These are phyloP conservation scores for Ophioninae sp. DNA, from an alignment of 2,888 invertebrate genomes.

Conservation along the genomic window DNA sequence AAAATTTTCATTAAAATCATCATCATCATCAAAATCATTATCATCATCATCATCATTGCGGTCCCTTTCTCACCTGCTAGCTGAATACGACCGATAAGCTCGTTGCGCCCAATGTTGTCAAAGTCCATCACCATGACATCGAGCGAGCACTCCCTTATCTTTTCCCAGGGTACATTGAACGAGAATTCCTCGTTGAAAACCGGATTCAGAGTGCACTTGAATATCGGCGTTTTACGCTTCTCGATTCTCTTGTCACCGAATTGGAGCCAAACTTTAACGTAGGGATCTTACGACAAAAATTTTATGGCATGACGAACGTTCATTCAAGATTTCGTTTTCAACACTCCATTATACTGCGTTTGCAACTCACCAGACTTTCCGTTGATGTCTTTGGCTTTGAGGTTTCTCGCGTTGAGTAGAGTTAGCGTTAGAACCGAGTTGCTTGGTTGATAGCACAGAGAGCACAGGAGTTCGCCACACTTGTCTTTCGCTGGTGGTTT, in stretches of 20 bases:
- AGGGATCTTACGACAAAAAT: slow-evolving; percentile 89
- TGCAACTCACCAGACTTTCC: slow-evolving; percentile 92
- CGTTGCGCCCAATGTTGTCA: slow-evolving; percentile 96
- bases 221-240: slow-evolving; percentile 97
- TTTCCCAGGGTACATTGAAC: slow-evolving; percentile 98
- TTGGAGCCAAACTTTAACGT: slow-evolving; percentile 98
- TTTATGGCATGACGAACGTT: background rate
- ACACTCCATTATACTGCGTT: background rate
- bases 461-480: slow-evolving; percentile 94
- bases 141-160: slow-evolving; percentile 95
- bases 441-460: slow-evolving; percentile 97
- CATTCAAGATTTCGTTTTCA: background rate
- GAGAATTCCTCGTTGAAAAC: slow-evolving; percentile 98
- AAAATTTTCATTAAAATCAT: too few species aligned
- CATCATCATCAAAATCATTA: background rate
- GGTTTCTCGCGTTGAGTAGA: slow-evolving; percentile 94
- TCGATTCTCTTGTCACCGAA: slow-evolving; percentile 97
- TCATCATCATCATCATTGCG: background rate
- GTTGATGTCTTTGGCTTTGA: slow-evolving; percentile 98
- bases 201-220: slow-evolving; percentile 96
- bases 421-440: slow-evolving; percentile 95
- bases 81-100: slow-evolving; percentile 95
- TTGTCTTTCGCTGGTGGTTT: slow-evolving; percentile 96
- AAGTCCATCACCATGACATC: slow-evolving; percentile 98
- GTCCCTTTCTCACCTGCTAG: slow-evolving; percentile 87